Evolutionary conservation across 2,797 vertebrate genomes (phyloP).

Genomic region (Furcifer pardalis): DNA sequence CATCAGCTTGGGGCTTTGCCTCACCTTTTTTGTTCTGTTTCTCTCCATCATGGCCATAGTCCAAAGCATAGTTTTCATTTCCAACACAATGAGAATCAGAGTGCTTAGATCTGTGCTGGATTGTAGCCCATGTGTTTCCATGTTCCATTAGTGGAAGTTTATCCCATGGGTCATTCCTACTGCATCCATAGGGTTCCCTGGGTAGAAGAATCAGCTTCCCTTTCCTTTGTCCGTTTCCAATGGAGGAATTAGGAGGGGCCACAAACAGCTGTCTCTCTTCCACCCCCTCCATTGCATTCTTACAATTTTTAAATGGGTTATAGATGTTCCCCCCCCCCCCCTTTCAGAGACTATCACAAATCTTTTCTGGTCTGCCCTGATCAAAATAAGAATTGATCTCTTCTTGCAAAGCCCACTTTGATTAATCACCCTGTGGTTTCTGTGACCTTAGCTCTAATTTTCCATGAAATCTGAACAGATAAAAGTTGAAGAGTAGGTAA

Average conservation of each 20-base stretch:
- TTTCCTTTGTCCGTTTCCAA: not conserved
- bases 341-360: not conserved
- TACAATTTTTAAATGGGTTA: not conserved
- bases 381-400: not conserved
- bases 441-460: not conserved
- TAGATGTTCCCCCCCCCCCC: too few species aligned
- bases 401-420: too few species aligned
- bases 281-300: not conserved
- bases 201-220: not conserved
- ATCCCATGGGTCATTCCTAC: not conserved
- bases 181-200: not conserved
- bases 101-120: not conserved
- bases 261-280: not conserved
- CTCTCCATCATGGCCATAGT: not conserved
- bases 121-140: not conserved
- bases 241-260: not conserved
- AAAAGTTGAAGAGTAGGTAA: conserved; percentile 1
- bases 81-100: not conserved
- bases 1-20: not conserved
- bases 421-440: not conserved
- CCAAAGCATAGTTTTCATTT: not conserved
- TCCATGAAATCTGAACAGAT: not conserved
- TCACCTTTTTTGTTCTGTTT: not conserved
- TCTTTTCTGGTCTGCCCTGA: not conserved
- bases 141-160: not conserved